Base-by-base conservation (phyloP, 2,888 invertebrate species). In the Onthophagus sagittarius region DNA sequence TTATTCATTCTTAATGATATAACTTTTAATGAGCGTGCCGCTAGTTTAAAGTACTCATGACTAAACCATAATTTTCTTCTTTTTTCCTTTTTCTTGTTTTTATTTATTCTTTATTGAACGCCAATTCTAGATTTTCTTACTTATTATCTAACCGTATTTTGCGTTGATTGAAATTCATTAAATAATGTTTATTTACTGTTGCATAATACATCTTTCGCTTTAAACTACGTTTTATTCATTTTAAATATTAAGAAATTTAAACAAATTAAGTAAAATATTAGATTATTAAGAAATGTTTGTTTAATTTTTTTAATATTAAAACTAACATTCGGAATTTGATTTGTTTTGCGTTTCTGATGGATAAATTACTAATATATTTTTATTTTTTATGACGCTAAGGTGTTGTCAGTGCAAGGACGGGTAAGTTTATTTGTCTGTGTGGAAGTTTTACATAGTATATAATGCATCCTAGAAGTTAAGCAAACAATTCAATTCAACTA, bases 391-490 rank as follows among this genome's bases (percentile, higher is more conserved):
- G 78, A 77, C 78, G 79, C 76, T 75, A 86, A 89, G 89, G 89
- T 86, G 89, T 88, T 83, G 88, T 89, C 83, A 89, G 89, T 83
- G 89, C 89, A 80, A 86, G 89, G 83, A 88, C 89, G 82, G 90
- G 90, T 90, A 87, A 90, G 90, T 90, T 81, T 65, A 67, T 67
- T 67, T 67, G 67, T 67, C n/a, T 67, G 67, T 67, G 39, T 53
- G 39, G 39, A 53, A 53, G 39, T 53, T 9, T 2, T 53, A 53
- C 39, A 23, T 53, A 53, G 7, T 9, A 53, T 53, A 9, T 53
- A 53, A 53, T 53, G 39, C 39, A 53, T 11, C 11, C 11, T 53
- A 53, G 39, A 53, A 53, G 9, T 53, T 53, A 53, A 53, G 39
- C 39, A 53, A 53, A 53, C 39, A 53, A 53, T 53, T 53, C 9